Base-by-base conservation (phyloP, 2,113 vertebrate genomes). In the Rhinoderma darwinii region DNA sequence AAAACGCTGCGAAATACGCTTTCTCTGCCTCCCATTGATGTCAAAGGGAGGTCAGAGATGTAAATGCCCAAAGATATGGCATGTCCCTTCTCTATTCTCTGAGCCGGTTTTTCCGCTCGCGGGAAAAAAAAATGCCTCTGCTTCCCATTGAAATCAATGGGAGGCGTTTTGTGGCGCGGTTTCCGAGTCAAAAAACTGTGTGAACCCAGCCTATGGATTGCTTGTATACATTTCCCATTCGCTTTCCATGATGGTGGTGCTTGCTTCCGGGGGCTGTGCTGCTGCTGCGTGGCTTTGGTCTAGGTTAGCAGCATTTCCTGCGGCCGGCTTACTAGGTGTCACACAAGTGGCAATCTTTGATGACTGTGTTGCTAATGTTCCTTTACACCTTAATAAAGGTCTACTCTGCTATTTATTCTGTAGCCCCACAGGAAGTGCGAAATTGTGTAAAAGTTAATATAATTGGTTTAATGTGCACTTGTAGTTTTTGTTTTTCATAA, bases 291-390 rank as follows among this genome's bases (percentile, higher is more conserved):
- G 66, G 77, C 84, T 80, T 66, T 70, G 22, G 41, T 37, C 56
- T 78, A 32, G 27, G 37, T 76, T n/a, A n/a, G 30, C 32, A 9
- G n/a, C 27, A 9, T 41, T 12, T 11, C 32, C 73, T 35, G 10
- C 17, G 56, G 51, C 51, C 79, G 59, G 25, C 74, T 84, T 54
- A 39, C 68, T 27, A 27, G 68, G 37, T 50, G 22, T 63, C 56
- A 27, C 17, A 78, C 44, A 78, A 9, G 35, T 10, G 50, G 25
- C 61, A 22, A 30, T 25, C 7, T 43, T 22, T n/a, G 77, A 61
- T 54, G 14, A 63, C 56, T 82, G 35, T 18, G 22, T 86, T 79
- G 84, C 47, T 80, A 79, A 80, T 86, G 84, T 86, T 80, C 84
- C 63, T 79, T 61, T 25, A 50, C 44, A 51, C 32, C 18, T 83